Percentiles rank a stretch among this genome's conserved stretches.
These are phyloP conservation scores for Sylvilagus floridanus DNA, from an alignment of 2,797 vertebrate species.

Conservation along the genomic window DNA sequence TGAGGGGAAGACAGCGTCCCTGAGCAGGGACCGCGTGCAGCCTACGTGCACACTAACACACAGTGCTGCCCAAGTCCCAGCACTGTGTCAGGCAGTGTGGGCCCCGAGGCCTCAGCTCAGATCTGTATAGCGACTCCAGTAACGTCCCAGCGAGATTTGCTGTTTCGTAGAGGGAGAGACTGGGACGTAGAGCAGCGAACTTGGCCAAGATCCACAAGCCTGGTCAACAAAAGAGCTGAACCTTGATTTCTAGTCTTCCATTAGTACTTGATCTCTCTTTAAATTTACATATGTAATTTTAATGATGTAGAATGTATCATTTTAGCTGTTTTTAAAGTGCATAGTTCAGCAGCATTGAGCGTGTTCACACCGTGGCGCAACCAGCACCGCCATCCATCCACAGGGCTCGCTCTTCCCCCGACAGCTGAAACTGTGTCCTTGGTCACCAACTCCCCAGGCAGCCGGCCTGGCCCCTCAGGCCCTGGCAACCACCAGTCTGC, in stretches of 20 bases:
- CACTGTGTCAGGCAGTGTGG: fast-evolving
- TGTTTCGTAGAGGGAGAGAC: neutral
- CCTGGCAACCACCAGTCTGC: neutral
- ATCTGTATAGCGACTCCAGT: neutral
- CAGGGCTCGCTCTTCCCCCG: neutral
- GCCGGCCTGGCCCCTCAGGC: neutral
- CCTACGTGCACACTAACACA: neutral
- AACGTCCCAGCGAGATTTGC: fast-evolving
- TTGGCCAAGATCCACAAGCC: neutral
- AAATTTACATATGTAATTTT: neutral
- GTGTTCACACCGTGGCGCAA: neutral
- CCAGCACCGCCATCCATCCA: neutral
- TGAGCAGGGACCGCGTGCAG: neutral
- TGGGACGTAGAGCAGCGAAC: neutral
- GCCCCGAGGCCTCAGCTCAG: fast-evolving
- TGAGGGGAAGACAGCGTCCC: neutral
- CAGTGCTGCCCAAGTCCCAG: neutral
- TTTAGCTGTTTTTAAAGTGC: neutral
- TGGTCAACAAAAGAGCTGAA: neutral
- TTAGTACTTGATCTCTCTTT: neutral
- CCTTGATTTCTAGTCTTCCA: neutral
- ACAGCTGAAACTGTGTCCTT: neutral
- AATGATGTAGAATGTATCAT: neutral
- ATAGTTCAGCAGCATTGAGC: neutral
- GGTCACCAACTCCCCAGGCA: neutral